Conservation (phyloP, 2,888 invertebrate species). For the Calephelis perditalis region DNA sequence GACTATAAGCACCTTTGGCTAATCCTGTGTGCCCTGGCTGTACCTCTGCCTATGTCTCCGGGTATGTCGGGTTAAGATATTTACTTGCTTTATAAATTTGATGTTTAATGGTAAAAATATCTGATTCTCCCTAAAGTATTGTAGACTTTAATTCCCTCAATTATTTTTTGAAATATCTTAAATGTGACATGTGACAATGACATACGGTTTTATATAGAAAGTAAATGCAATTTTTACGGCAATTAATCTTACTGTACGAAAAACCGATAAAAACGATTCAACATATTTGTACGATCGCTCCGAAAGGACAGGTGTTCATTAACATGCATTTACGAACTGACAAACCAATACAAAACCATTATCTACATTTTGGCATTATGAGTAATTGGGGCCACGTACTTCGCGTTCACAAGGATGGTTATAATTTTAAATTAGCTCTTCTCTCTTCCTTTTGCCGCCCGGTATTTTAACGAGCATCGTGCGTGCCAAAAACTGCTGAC, state of each 20-base stretch:
- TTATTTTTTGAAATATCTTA: too few relatives aligned
- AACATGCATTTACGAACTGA: conserved; percentile 37
- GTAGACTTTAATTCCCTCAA: too few relatives aligned
- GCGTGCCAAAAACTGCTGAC: conserved; percentile 46
- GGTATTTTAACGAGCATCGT: conserved; percentile 67
- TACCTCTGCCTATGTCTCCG: too few relatives aligned
- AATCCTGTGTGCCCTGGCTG: too few relatives aligned
- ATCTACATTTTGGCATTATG: conserved; percentile 43
- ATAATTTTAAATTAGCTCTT: conserved; percentile 59
- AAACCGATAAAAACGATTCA: conserved; percentile 1
- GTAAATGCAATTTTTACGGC: conserved; percentile 1
- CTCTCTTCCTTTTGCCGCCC: conserved; percentile 47
- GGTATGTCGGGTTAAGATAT: too few relatives aligned
- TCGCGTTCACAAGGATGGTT: conserved; percentile 51
- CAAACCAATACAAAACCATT: conserved; percentile 23
- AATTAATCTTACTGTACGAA: conserved; percentile 3
- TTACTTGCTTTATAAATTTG: too few relatives aligned
- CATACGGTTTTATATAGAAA: too few relatives aligned
- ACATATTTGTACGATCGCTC: conserved; percentile 6
- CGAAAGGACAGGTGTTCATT: conserved; percentile 32
- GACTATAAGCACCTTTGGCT: too few relatives aligned
- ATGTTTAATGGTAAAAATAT: too few relatives aligned
- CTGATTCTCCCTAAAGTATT: too few relatives aligned
- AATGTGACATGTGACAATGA: too few relatives aligned
- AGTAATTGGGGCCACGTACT: conserved; percentile 56